These are phyloP conservation scores for Drosophila meridiana DNA, from an alignment of 2,888 invertebrate species.

Conservation along the genomic window DNA sequence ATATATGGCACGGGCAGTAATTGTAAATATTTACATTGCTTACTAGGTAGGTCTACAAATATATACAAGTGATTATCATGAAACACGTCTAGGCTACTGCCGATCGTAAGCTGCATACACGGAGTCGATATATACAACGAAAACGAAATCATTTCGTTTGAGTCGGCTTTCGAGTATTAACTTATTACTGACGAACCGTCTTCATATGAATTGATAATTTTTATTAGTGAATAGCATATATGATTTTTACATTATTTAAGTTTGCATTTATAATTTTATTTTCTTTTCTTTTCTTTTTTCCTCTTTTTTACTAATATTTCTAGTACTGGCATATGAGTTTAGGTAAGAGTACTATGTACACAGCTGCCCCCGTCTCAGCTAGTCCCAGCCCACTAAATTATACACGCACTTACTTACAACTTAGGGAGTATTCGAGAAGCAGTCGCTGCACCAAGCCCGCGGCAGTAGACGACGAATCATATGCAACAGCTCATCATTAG, in stretches of 20 bases:
- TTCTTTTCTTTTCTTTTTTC: constrained; percentile 1
- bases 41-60: constrained; percentile 50
- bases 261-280: constrained; percentile 8
- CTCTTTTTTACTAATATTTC: constrained; percentile 38
- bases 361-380: constrained; percentile 53
- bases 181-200: constrained; percentile 14
- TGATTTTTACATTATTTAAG: constrained; percentile 4
- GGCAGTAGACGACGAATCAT: constrained; percentile 2
- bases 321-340: constrained; percentile 35
- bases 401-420: constrained; percentile 68
- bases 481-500: constrained; percentile 49
- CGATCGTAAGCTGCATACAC: constrained; percentile 9
- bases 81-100: constrained; percentile 12
- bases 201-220: not conserved
- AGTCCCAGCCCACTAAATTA: constrained; percentile 66
- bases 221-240: constrained; percentile 4
- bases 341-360: constrained; percentile 63
- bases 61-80: constrained; percentile 22
- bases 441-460: constrained; percentile 21
- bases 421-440: constrained; percentile 45
- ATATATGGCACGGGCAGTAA: constrained; percentile 9
- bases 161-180: constrained; percentile 6
- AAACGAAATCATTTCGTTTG: constrained; percentile 7
- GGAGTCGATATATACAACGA: constrained; percentile 15
- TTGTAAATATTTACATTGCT: constrained; percentile 59